Evolutionary conservation across 2,113 vertebrate genomes (phyloP).

Genomic region (Kobus ellipsiprymnus): DNA sequence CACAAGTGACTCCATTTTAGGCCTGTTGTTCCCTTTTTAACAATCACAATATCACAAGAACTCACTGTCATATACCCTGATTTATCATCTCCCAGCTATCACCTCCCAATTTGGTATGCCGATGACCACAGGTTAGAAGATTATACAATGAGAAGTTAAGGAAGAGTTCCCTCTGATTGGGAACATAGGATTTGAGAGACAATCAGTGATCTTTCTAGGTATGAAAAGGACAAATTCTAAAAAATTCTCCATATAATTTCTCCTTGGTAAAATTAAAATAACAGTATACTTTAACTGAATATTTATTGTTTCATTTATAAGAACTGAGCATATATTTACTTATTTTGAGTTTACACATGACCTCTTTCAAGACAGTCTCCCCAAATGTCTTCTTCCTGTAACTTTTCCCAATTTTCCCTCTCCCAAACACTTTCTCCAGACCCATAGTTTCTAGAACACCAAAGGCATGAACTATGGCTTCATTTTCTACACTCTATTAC

Average conservation of each 20-base stretch:
- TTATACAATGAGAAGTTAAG: neutral
- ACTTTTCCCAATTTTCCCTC: neutral
- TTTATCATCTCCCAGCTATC: neutral
- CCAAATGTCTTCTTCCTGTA: neutral
- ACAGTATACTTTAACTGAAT: constrained; percentile 12
- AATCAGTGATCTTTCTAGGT: neutral
- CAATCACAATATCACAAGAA: neutral
- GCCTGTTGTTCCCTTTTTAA: neutral
- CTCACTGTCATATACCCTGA: neutral
- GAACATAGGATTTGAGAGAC: neutral
- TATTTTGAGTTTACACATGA: constrained; percentile 1
- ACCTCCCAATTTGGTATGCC: neutral
- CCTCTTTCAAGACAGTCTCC: neutral
- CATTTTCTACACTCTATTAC: neutral
- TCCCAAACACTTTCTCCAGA: neutral
- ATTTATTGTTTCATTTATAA: constrained; percentile 2
- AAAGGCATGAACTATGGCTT: neutral
- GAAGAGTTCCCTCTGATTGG: neutral
- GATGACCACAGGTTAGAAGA: neutral
- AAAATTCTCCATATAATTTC: neutral
- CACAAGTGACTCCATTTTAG: neutral
- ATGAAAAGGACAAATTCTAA: neutral
- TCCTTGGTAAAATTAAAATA: neutral
- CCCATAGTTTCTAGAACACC: neutral
- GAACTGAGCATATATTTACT: neutral